Conservation (phyloP, 2,797 vertebrate genomes). For the Anabacerthia variegaticeps region DNA sequence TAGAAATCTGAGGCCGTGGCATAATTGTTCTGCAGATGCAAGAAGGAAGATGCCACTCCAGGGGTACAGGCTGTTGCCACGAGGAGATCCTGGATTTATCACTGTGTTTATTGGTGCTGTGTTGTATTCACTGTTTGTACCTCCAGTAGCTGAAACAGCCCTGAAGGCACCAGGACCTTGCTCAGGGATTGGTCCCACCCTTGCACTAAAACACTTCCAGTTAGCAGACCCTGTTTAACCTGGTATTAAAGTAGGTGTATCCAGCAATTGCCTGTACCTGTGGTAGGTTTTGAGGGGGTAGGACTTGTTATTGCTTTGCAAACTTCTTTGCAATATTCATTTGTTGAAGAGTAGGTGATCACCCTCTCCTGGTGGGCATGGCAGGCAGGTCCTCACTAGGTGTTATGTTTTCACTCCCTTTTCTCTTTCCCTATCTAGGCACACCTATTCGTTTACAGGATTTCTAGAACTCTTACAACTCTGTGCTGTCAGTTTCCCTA, state of each 20-base stretch:
- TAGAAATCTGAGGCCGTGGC: neutral
- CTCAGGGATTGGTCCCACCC: neutral
- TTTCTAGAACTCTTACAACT: neutral
- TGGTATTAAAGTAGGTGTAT: neutral
- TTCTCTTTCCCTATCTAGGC: neutral
- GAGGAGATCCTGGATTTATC: slow-evolving; percentile 29
- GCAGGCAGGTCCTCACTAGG: neutral
- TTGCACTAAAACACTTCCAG: neutral
- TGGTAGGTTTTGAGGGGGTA: neutral
- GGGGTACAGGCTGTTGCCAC: neutral
- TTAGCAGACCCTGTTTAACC: neutral
- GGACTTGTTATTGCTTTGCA: neutral
- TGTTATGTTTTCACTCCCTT: neutral
- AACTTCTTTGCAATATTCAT: neutral
- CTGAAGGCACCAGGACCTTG: neutral
- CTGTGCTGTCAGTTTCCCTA: neutral
- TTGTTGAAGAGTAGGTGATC: neutral
- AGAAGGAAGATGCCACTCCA: neutral
- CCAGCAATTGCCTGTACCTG: neutral
- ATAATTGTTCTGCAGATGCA: neutral
- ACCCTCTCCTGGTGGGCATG: neutral
- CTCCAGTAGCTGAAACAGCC: neutral
- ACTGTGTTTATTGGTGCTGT: neutral
- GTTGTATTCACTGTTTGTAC: slow-evolving; percentile 8
- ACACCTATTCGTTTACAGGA: neutral